phyloP scores from a whole-genome alignment of 2,113 vertebrate genomes.

The Alethe castanea region DNA sequence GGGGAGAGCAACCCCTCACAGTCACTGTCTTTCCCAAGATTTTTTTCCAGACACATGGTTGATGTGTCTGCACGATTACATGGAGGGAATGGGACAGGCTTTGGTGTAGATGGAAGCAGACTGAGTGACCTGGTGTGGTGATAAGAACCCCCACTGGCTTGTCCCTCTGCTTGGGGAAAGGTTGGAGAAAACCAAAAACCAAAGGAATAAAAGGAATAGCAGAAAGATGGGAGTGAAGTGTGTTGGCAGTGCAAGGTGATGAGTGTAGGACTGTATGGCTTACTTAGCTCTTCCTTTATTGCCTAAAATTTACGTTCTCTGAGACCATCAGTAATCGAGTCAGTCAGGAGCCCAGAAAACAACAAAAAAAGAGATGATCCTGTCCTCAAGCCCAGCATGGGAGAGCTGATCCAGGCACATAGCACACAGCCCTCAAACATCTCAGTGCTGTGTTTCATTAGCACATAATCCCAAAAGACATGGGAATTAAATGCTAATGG shows the following conservation, averaged over 20 bases:
- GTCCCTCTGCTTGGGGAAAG: not conserved
- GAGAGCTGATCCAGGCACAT: not conserved
- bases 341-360: not conserved
- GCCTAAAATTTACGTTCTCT: not conserved
- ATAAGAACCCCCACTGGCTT: not conserved
- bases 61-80: not conserved
- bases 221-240: not conserved
- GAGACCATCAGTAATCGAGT: not conserved
- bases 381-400: constrained; percentile 26
- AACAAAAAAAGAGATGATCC: not conserved
- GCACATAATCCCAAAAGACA: constrained; percentile 11
- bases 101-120: not conserved
- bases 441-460: constrained; percentile 35
- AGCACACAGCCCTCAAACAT: not conserved
- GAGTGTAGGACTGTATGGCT: not conserved
- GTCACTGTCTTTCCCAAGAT: not conserved
- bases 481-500: not conserved
- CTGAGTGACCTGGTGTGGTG: not conserved
- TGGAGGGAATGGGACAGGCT: not conserved
- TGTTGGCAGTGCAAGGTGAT: constrained; percentile 16
- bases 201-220: not conserved
- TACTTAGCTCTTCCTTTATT: constrained; percentile 20
- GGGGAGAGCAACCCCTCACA: not conserved
- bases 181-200: not conserved
- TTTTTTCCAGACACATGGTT: not conserved